Base-by-base conservation (phyloP, 2,888 invertebrate species). In the Cosmia pyralina region DNA sequence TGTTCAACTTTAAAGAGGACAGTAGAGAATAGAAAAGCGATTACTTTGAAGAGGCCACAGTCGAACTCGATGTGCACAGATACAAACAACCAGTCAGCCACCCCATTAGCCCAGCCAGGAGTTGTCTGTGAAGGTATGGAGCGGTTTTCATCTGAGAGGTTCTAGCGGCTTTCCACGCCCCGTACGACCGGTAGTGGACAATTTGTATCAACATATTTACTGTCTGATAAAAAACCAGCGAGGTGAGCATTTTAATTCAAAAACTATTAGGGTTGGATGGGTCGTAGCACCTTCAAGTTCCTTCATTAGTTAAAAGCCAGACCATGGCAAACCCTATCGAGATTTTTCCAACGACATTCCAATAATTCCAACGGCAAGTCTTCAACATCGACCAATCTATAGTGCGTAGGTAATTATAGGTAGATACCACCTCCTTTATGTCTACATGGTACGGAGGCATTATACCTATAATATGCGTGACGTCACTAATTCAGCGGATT, bases 401-500 rank as follows among this genome's bases (percentile, higher is more conserved):
- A 67, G 55, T 38, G 28, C 15, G 15, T 46, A 17, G 10, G 13
- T 48, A 48, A 71, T 55, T n/a, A 41, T 41, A 75, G n/a, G 28
- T 41, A 75, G n/a, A 28, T 69, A 28, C 44, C 44, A 17, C 34
- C 17, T n/a, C n/a, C 17, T 44, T 44, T 34, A 72, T 10, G 5
- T 8, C 38, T 73, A 34, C 10, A 17, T 58, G 52, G n/a, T 8
- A 60, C 44, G 7, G 15, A 7, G n/a, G 19, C 48, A 53, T 48
- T 22, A 53, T 19, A 53, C 8, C 22, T 71, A 53, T n/a, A 4
- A n/a, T 34, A 50, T 13, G 52, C 15, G 46, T 74, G 80, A 76
- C 76, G 80, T 76, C 76, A 76, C 41, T 59, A 64, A 53, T 53
- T 64, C 41, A 22, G 19, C 22, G 53, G 52, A 74, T 64, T 38